Percentiles rank a stretch among this genome's conserved stretches.
Conservation (phyloP, 1,140 invertebrate species). For the Bacillus rossius region DNA sequence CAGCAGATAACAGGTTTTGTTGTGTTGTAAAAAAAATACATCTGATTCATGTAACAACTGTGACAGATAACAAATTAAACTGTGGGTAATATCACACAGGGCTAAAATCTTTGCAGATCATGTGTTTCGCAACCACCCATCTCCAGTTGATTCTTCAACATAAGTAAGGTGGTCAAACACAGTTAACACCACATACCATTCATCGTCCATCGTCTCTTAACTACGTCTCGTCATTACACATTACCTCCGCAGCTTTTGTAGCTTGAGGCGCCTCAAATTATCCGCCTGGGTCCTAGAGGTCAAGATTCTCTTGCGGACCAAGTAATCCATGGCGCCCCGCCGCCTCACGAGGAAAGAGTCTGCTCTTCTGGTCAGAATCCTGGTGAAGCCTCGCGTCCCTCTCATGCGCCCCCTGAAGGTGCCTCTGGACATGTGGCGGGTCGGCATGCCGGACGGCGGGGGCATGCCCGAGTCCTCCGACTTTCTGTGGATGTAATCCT, state of each 20-base stretch:
- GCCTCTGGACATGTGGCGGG: slow-evolving; percentile 9
- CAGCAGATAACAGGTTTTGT: no score
- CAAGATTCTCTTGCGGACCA: slow-evolving; percentile 18
- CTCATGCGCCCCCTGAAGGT: slow-evolving; percentile 14
- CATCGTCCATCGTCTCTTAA: no score
- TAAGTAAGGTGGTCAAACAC: no score
- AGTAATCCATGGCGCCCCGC: slow-evolving; percentile 16
- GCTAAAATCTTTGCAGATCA: no score
- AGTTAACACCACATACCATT: no score
- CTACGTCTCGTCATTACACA: slow-evolving; percentile 6
- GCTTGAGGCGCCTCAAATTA: slow-evolving; percentile 17
- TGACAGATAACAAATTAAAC: no score
- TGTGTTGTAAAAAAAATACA: no score
- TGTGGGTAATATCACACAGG: no score
- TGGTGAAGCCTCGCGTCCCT: slow-evolving; percentile 14
- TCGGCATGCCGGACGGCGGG: slow-evolving; percentile 9
- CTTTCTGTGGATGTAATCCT: slow-evolving; percentile 20
- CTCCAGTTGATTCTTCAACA: no score
- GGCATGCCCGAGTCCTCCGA: slow-evolving; percentile 16
- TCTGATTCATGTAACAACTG: no score
- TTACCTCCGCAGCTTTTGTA: slow-evolving; percentile 22
- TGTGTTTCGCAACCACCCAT: no score
- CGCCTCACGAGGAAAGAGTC: slow-evolving; percentile 14
- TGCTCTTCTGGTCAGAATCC: slow-evolving; percentile 13
- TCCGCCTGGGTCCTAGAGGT: slow-evolving; percentile 16